Evolutionary conservation across 2,797 vertebrate genomes (phyloP), one percentile per base, ranked within the genome.

Genomic region (Sebastes melanostomus): DNA sequence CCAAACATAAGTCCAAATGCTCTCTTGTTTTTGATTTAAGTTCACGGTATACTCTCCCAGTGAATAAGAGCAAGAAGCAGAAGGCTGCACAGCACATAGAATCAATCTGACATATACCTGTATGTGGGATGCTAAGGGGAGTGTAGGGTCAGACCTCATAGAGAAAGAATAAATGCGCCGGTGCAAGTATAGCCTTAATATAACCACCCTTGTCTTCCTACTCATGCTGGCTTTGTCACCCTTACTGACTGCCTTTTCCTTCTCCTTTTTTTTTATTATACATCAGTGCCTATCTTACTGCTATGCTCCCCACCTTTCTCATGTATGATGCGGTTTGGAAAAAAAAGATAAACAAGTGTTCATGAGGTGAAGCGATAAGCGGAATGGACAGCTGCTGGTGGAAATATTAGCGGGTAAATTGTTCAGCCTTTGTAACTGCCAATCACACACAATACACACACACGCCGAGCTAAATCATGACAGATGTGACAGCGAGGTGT

Each of bases 21-120:
- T 85, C 82, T 79, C 69, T 80, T 89, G 88, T 90, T 90, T 91
- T 91, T 91, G 86, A 86, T 91, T 91, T 89, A 92, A 90, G 88
- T 88, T 93, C 66, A 86, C 50, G 50, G 68, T 90, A 85, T 81
- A 83, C 68, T 75, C 61, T 72, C 78, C 72, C 62, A 9, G 72
- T 89, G 88, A 94, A 88, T 87, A 85, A 84, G 79, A 86, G 76
- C 69, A 76, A 52, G 82, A 84, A 75, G 14, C 78, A 72, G 72
- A 79, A 79, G 80, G 71, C 81, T 74, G 60, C 18, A 52, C 18
- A 52, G 8, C 22, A 20, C 60, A 50, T 58, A 36, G 75, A 65
- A 77, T 74, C 30, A 22, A 50, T 60, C 27, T 20, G 34, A 27
- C 14, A 13, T 61, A 52, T 63, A 46, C 54, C 62, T 66, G 34